A percentile compares a stretch with the other conserved stretches of the same genome.
phyloP scores from a whole-genome alignment of 1,140 invertebrate genomes.

The Drosophila saltans region DNA sequence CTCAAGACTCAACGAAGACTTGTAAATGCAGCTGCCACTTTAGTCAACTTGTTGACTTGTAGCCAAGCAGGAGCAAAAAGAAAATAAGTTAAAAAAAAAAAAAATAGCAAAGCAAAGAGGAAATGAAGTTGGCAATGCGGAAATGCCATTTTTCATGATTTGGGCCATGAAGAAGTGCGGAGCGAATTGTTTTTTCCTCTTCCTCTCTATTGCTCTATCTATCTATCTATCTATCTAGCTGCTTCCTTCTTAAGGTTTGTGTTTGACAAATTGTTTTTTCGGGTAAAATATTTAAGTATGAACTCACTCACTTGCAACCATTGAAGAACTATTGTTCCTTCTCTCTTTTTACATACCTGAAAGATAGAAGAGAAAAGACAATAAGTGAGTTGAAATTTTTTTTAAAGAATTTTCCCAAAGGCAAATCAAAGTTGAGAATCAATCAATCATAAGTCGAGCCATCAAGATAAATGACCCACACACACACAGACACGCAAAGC shows the following conservation, averaged over 20 bases:
- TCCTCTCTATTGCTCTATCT: conserved; percentile 17
- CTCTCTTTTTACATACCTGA: conserved; percentile 49
- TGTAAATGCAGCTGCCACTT: conserved; percentile 68
- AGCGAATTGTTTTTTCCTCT: conserved; percentile 10
- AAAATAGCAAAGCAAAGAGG: conserved; percentile 23
- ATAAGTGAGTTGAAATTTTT: conserved; percentile 19
- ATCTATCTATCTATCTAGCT: neutral
- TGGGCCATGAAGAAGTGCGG: conserved; percentile 17
- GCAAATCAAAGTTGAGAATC: conserved; percentile 22
- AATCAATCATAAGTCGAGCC: conserved; percentile 71
- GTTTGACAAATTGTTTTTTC: conserved; percentile 54
- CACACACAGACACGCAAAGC: conserved; percentile 6
- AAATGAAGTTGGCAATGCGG: conserved; percentile 73
- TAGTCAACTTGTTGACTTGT: conserved; percentile 70
- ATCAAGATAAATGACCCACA: conserved; percentile 67
- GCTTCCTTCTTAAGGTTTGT: conserved; percentile 28
- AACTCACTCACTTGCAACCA: neutral
- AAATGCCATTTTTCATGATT: conserved; percentile 76
- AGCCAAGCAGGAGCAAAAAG: conserved; percentile 40
- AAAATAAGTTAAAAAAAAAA: neutral
- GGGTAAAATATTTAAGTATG: conserved; percentile 6
- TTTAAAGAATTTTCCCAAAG: neutral
- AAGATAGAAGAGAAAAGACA: conserved; percentile 26
- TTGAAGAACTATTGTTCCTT: neutral
- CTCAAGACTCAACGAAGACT: conserved; percentile 56